Base-by-base conservation (phyloP, 2,888 invertebrate genomes). In the Chrysolina oricalcia region DNA sequence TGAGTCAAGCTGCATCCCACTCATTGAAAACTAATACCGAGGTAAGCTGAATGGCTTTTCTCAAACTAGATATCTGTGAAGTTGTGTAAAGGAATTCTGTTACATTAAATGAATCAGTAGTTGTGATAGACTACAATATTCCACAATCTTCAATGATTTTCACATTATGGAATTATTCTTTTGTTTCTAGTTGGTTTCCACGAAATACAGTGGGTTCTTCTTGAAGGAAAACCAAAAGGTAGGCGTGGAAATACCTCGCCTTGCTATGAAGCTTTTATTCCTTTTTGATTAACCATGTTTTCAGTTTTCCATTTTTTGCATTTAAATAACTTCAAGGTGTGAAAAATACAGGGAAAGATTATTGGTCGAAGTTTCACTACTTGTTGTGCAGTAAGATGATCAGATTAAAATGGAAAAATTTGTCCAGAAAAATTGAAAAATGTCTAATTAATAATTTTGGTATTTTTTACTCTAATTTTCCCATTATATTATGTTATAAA, bases 21-120 rank as follows among this genome's bases (percentile, higher is more conserved):
- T 97, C 98, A 15, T 95, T 98, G 93, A 94, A 94, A 89, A 92
- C 93, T 46, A 94, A 97, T 88, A 97, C 97, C 72, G 95, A 97
- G 94, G 97, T 98, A 89, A 87, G 85, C 83, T 40, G 17, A 17
- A 56, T 35, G 35, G 4, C 35, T 8, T 35, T 35, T 35, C 8
- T 8, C 8, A 35, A 6, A 35, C 0, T 8, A 35, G 35, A 35
- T 35, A 35, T 35, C 3, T 35, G 35, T 35, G 27, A 27, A 27
- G 27, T 27, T 27, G 27, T 27, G 5, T 27, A 35, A 8, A 35
- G 35, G 8, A 35, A 35, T 35, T 3, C 4, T 8, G 8, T 35
- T 35, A 35, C 8, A 3, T 27, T 3, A 27, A 27, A 8, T 35
- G 35, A 35, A 35, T 35, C 8, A 35, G 5, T 27, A 27, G 27